These are phyloP conservation scores for Elachura formosa DNA, from an alignment of 2,113 vertebrate genomes.

Conservation along the genomic window DNA sequence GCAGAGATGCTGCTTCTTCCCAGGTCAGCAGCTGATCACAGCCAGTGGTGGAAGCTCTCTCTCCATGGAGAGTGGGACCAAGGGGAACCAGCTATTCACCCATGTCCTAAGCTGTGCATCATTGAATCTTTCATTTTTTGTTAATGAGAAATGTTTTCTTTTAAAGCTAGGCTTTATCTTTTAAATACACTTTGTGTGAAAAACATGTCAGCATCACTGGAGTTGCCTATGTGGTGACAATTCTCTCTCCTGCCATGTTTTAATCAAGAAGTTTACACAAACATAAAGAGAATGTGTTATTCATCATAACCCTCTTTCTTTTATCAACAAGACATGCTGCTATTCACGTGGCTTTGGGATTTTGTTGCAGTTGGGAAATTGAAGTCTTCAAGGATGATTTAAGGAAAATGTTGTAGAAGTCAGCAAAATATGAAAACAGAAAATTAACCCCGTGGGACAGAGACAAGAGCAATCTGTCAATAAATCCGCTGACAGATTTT, in stretches of 20 bases:
- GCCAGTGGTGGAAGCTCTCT: too few species aligned
- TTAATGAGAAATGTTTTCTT: neutral
- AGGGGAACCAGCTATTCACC: neutral
- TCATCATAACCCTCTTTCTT: neutral
- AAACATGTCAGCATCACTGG: neutral
- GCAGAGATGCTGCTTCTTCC: neutral
- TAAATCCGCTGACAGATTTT: neutral
- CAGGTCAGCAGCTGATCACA: neutral
- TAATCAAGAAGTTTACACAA: conserved; percentile 23
- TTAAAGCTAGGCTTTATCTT: neutral
- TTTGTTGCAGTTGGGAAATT: neutral
- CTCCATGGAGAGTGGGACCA: neutral
- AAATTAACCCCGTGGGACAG: neutral
- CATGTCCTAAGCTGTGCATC: neutral
- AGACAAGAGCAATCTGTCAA: neutral
- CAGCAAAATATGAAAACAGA: neutral
- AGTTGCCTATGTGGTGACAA: neutral
- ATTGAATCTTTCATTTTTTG: neutral
- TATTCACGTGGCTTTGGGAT: neutral
- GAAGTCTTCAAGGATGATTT: neutral
- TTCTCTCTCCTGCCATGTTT: neutral
- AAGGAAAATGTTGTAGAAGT: neutral
- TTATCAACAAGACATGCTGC: neutral
- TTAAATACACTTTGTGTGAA: neutral
- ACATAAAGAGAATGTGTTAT: neutral